A percentile compares a stretch with the other conserved stretches of the same genome.
Evolutionary conservation across 2,113 vertebrate genomes (phyloP).

Genomic region (Myxocyprinus asiaticus): DNA sequence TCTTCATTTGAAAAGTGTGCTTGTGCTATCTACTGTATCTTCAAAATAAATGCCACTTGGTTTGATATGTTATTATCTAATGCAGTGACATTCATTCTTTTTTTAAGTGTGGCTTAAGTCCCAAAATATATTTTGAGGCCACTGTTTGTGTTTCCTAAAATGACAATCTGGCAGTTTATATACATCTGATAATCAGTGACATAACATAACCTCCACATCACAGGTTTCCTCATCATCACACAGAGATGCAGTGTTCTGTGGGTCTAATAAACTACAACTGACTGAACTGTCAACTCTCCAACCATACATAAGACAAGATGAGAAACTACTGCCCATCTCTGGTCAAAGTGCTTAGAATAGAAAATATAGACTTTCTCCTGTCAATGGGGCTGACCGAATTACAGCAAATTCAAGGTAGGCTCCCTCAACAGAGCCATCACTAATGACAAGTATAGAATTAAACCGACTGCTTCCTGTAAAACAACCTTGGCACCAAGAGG

Average conservation of each 20-base stretch:
- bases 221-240: background rate
- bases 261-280: background rate
- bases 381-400: slow-evolving; percentile 6
- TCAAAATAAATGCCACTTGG: too few relatives aligned
- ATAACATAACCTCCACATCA: background rate
- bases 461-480: slow-evolving; percentile 46
- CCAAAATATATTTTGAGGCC: background rate
- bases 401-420: background rate
- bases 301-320: slow-evolving; percentile 8
- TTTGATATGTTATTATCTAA: too few relatives aligned
- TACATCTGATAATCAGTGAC: slow-evolving; percentile 15
- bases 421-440: background rate
- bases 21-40: too few relatives aligned
- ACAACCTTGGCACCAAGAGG: slow-evolving; percentile 7
- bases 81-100: background rate
- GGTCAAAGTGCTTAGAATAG: background rate
- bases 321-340: background rate
- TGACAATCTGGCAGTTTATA: slow-evolving; percentile 17
- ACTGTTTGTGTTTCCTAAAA: background rate
- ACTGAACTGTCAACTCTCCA: background rate
- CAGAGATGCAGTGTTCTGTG: background rate
- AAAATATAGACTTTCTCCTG: background rate
- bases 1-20: too few relatives aligned
- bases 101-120: slow-evolving; percentile 1
- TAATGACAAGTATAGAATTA: slow-evolving; percentile 35